These are phyloP conservation scores for Pycnonotus jocosus DNA, from an alignment of 2,113 vertebrate species.

Conservation along the genomic window DNA sequence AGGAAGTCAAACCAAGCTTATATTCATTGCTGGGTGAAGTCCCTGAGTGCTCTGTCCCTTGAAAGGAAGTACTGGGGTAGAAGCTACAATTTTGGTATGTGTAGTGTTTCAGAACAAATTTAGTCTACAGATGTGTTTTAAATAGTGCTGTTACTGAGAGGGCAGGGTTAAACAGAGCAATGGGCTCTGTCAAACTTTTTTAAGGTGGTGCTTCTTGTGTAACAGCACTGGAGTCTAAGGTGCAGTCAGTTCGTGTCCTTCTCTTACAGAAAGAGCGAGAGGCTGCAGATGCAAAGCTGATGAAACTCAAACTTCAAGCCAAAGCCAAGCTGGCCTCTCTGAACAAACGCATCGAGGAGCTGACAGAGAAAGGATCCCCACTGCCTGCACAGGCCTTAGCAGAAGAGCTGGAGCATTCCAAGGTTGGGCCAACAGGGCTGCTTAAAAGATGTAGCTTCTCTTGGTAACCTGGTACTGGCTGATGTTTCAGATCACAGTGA, in stretches of 20 bases:
- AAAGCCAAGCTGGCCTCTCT: slow-evolving; percentile 87
- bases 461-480: not conserved
- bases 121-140: not conserved
- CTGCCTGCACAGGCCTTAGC: not conserved
- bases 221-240: not conserved
- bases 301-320: slow-evolving; percentile 91
- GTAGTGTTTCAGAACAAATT: not conserved
- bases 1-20: not conserved
- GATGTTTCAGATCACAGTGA: not conserved
- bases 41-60: not conserved
- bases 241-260: not conserved
- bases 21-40: not conserved
- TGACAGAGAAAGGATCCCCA: slow-evolving; percentile 73
- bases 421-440: slow-evolving; percentile 14
- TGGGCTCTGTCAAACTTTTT: too few species aligned
- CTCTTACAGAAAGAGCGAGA: slow-evolving; percentile 81
- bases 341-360: slow-evolving; percentile 84
- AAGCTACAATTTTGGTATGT: not conserved
- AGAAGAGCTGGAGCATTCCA: not conserved
- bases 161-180: not conserved
- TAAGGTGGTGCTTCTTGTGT: not conserved
- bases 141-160: not conserved
- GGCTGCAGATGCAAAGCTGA: slow-evolving; percentile 82
- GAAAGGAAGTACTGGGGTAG: not conserved
- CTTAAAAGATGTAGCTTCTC: not conserved